Evolutionary conservation across 2,888 invertebrate species (phyloP), one percentile per base, ranked within the genome.

Genomic region (Bugulina stolonifera): DNA sequence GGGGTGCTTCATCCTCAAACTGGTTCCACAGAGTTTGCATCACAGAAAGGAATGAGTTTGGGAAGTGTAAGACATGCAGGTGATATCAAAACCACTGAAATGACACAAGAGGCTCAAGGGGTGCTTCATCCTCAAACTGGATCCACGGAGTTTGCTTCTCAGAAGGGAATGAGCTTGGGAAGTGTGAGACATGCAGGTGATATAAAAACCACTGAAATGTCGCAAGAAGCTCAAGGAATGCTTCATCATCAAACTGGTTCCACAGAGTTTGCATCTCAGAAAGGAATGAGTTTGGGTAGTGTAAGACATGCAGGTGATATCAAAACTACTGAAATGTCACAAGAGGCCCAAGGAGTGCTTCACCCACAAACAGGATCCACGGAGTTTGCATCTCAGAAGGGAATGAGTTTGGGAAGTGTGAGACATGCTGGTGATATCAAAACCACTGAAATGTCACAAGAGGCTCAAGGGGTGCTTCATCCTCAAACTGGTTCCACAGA

Each of bases 351-450:
- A 57, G 57, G 57, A 5, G 3, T 57, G 25, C 23, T 57, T 14
- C 57, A 57, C 25, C 57, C 14, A 5, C 57, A 57, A 57, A 57
- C 57, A 5, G 57, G 57, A 5, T 23, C 57, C 5, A 57, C 5
- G 5, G 57, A 57, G 18, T 57, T 57, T 57, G 57, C 57, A 57
- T 57, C 57, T 23, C 57, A 57, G 25, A 57, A 57, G 25, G 57
- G 57, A 10, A 57, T 57, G 57, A 57, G 57, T n/a, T 14, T 57
- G 5, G 57, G 57, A 10, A 57, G 57, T 57, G 57, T 57, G 18
- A 10, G 57, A n/a, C 57, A 57, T 57, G 57, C 35, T n/a, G n/a
- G 35, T 23, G 70, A 70, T n/a, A 70, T 70, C 1, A 70, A 70
- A 35, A n/a, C 27, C 23, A 35, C 34, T 23, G 34, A 32, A 32